Evolutionary conservation across 2,888 invertebrate species (phyloP).

Genomic region (Augochlorella aurata): DNA sequence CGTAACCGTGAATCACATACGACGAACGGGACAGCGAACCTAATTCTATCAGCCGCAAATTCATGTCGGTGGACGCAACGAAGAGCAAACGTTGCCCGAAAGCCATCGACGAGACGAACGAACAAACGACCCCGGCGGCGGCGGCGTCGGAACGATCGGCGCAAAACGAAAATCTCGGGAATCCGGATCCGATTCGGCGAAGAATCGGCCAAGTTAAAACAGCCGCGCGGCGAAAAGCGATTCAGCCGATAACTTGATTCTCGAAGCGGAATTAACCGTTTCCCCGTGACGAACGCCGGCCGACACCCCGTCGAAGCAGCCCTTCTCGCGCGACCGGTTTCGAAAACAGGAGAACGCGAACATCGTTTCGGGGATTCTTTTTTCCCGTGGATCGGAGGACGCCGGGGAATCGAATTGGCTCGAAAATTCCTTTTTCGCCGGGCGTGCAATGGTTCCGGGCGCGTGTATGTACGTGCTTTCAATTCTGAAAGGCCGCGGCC

Average conservation of each 20-base stretch:
- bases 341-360: background rate
- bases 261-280: background rate
- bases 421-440: conserved; percentile 12
- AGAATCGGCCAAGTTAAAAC: too few relatives aligned
- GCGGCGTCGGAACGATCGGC: too few relatives aligned
- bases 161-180: too few relatives aligned
- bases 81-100: too few relatives aligned
- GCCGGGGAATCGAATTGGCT: background rate
- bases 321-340: background rate
- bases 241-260: background rate
- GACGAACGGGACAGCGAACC: too few relatives aligned
- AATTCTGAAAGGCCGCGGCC: conserved; percentile 4
- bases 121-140: too few relatives aligned
- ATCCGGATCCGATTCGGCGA: too few relatives aligned
- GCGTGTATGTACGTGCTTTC: conserved; percentile 8
- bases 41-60: too few relatives aligned
- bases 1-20: too few relatives aligned
- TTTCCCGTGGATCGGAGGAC: conserved; percentile 4
- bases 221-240: background rate
- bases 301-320: background rate
- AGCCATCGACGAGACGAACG: too few relatives aligned
- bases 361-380: background rate
- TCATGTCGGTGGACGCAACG: too few relatives aligned
- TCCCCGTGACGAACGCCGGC: background rate
- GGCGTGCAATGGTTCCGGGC: conserved; percentile 2